These are phyloP conservation scores for Mustelus asterias DNA, from an alignment of 2,113 vertebrate genomes.

Conservation along the genomic window DNA sequence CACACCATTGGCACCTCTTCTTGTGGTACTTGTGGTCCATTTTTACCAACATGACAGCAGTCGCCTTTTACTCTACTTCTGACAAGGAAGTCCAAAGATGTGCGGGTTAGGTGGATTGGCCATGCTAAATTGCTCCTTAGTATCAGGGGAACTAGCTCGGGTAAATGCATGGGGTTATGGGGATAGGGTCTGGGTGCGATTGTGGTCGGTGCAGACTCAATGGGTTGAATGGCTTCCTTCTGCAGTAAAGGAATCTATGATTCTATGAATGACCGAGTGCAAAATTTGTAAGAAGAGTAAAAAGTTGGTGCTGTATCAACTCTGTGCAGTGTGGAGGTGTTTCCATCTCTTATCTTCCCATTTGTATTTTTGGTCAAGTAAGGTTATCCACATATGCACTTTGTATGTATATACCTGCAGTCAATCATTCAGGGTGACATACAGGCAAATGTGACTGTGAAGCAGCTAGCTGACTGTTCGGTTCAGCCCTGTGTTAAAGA, in stretches of 20 bases:
- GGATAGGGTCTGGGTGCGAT: too few species aligned
- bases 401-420: background rate
- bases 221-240: too few species aligned
- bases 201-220: too few species aligned
- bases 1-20: background rate
- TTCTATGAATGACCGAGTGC: background rate
- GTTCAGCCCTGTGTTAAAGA: background rate
- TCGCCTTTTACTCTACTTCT: background rate
- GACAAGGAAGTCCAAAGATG: background rate
- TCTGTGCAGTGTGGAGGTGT: too few species aligned
- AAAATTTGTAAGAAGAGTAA: background rate
- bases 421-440: background rate
- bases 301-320: background rate
- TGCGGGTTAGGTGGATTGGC: too few species aligned
- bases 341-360: background rate
- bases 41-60: background rate
- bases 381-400: background rate
- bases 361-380: background rate
- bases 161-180: too few species aligned
- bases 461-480: background rate
- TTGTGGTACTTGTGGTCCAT: background rate
- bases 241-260: too few species aligned
- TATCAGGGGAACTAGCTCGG: too few species aligned
- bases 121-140: too few species aligned
- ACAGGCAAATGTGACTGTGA: background rate